Base-by-base conservation (phyloP, 2,888 invertebrate species). In the Andrena bucephala region DNA sequence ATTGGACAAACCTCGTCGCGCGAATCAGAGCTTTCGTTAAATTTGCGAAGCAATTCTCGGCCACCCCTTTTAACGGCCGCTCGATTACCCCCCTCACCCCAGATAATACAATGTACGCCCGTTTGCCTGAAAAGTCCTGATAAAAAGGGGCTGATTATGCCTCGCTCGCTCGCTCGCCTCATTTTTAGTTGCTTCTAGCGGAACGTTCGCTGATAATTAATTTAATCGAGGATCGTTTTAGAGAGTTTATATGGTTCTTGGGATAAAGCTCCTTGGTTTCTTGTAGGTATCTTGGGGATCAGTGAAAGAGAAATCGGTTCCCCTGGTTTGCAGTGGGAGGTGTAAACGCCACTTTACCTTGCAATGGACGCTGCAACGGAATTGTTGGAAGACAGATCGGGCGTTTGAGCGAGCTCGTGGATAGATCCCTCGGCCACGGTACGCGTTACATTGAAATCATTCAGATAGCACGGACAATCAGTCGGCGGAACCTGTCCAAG, bases 31-130 rank as follows among this genome's bases (percentile, higher is more conserved):
- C 48, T 70, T 27, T 73, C 54, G 52, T 70, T 57, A 31, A 54
- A 75, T 76, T 76, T 69, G 69, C 74, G 42, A 63, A 72, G 42
- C 77, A 33, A 63, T 78, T 54, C 24, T 16, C 48, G 24, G 8
- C 1, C 20, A n/a, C 16, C 65, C 63, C 54, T 62, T 71, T 71
- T 60, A 66, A 70, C 71, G 24, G 13, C 24, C 24, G 3, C 1
- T 52, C 66, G 62, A 62, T 62, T 62, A 62, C 36, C 33, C 62
- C 62, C 7, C 62, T 13, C 31, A 8, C 33, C 8, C 33, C 8
- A n/a, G n/a, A n/a, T 62, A 62, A 62, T 36, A 20, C 20, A 62
- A 62, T 36, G 62, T 36, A 10, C 62, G 33, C 33, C 13, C 27
- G 57, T 57, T 57, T 42, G 16, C 29, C 59, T 29, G 59, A 57